Percentiles rank a stretch among this genome's conserved stretches.
These are phyloP conservation scores for Odontomachus brunneus DNA, from an alignment of 1,140 invertebrate species.

Conservation along the genomic window DNA sequence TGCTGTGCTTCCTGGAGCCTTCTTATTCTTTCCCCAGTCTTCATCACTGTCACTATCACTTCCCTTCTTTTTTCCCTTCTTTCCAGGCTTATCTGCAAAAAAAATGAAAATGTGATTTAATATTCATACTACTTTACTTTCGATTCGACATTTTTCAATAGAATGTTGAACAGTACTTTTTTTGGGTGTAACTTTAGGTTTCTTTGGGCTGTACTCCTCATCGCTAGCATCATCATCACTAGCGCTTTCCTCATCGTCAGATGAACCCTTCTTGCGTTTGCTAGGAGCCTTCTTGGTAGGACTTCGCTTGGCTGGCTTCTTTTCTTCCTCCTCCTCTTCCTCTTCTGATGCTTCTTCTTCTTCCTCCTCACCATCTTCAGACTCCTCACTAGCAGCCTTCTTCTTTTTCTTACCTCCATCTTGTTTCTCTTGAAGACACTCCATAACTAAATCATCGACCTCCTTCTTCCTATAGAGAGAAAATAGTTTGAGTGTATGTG, in stretches of 20 bases:
- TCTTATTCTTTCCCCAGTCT: slow-evolving; percentile 90
- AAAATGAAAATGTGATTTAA: slow-evolving; percentile 12
- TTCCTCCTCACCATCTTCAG: slow-evolving; percentile 88
- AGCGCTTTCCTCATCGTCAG: slow-evolving; percentile 87
- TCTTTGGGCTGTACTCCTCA: slow-evolving; percentile 89
- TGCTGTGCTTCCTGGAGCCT: slow-evolving; percentile 81
- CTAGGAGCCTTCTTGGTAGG: slow-evolving; percentile 83
- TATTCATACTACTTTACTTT: not conserved
- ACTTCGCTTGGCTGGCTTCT: slow-evolving; percentile 88
- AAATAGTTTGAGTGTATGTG: slow-evolving; percentile 3
- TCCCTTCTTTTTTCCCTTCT: slow-evolving; percentile 90
- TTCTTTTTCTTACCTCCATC: slow-evolving; percentile 86
- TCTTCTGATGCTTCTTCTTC: slow-evolving; percentile 87
- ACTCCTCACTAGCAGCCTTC: slow-evolving; percentile 86
- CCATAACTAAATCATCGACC: slow-evolving; percentile 94
- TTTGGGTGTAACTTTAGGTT: slow-evolving; percentile 83
- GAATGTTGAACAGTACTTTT: slow-evolving; percentile 74
- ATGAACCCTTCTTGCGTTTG: slow-evolving; percentile 87
- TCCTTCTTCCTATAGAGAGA: slow-evolving; percentile 90
- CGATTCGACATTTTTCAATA: not conserved
- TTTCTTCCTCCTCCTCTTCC: slow-evolving; percentile 87
- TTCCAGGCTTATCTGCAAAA: slow-evolving; percentile 80
- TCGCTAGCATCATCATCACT: slow-evolving; percentile 89
- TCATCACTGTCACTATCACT: slow-evolving; percentile 92
- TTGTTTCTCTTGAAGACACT: slow-evolving; percentile 88